Evolutionary conservation across 2,888 invertebrate genomes (phyloP).

Genomic region (Synanthedon formicaeformis): DNA sequence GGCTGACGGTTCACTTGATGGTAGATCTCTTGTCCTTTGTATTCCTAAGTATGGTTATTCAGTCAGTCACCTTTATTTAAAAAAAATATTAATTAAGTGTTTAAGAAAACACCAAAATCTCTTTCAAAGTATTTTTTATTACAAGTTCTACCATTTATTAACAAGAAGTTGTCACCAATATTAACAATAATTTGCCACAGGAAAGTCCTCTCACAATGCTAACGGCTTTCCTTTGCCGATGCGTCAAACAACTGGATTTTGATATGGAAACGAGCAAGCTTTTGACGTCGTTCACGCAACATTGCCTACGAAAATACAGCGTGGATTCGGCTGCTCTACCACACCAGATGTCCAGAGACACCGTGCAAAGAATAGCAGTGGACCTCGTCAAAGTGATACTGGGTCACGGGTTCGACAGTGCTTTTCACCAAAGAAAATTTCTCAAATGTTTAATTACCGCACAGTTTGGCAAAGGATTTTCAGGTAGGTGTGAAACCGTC

Average conservation of each 20-base stretch:
- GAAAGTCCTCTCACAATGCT: conserved; percentile 73
- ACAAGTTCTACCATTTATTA: no score
- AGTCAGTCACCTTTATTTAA: no score
- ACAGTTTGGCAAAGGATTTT: conserved; percentile 69
- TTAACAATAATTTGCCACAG: conserved; percentile 42
- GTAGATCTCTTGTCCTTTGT: no score
- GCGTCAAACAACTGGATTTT: conserved; percentile 56
- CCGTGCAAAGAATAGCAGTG: conserved; percentile 69
- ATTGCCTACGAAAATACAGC: conserved; percentile 50
- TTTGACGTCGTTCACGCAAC: conserved; percentile 40
- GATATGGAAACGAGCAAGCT: conserved; percentile 46
- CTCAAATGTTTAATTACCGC: conserved; percentile 69
- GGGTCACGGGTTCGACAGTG: conserved; percentile 72
- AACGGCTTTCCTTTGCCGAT: conserved; percentile 70
- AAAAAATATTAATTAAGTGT: no score
- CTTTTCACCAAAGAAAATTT: conserved; percentile 74
- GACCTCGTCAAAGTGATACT: conserved; percentile 73
- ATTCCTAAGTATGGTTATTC: no score
- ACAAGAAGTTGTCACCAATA: conserved; percentile 1
- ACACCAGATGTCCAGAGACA: conserved; percentile 59
- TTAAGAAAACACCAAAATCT: no score
- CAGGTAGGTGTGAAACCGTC: conserved; percentile 25
- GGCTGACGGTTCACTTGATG: no score
- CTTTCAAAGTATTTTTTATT: no score
- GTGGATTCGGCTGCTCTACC: conserved; percentile 31